phyloP scores from a whole-genome alignment of 2,797 vertebrate genomes.

The Trematomus bernacchii region DNA sequence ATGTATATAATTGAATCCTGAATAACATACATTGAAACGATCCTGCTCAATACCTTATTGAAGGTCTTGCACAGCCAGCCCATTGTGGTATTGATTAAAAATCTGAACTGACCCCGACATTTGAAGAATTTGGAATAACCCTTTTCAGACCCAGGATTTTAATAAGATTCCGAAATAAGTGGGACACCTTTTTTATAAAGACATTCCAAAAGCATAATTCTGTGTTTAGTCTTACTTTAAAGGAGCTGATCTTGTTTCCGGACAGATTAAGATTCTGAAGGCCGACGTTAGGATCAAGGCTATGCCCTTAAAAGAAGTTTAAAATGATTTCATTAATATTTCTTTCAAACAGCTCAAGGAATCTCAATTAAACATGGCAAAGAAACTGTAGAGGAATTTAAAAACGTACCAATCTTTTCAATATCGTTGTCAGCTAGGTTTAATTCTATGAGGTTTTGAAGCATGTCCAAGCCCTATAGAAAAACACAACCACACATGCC shows the following conservation, averaged over 20 bases:
- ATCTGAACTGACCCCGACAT: conserved; percentile 42
- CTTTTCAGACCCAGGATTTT: conserved; percentile 58
- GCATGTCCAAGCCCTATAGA: conserved; percentile 82
- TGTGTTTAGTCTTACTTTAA: conserved; percentile 85
- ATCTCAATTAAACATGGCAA: conserved; percentile 29
- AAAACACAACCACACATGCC: neutral
- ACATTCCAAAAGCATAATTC: conserved; percentile 44
- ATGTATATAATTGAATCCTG: conserved; percentile 34
- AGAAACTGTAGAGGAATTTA: conserved; percentile 13
- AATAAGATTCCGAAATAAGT: conserved; percentile 46
- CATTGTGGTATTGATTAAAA: conserved; percentile 57
- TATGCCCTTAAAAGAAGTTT: conserved; percentile 69
- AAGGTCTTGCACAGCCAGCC: conserved; percentile 21
- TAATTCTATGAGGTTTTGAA: conserved; percentile 88
- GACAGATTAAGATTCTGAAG: conserved; percentile 91
- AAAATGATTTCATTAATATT: conserved; percentile 27
- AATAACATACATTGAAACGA: conserved; percentile 41
- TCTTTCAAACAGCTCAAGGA: conserved; percentile 23
- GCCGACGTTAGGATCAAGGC: conserved; percentile 86
- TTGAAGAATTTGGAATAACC: conserved; percentile 44
- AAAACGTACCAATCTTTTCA: conserved; percentile 86
- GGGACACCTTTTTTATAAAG: conserved; percentile 37
- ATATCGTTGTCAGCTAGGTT: conserved; percentile 90
- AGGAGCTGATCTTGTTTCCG: conserved; percentile 90
- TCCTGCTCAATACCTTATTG: conserved; percentile 27